Evolutionary conservation across 2,113 vertebrate genomes (phyloP), one percentile per base, ranked within the genome.

Genomic region (Gymnorhina tibicen): DNA sequence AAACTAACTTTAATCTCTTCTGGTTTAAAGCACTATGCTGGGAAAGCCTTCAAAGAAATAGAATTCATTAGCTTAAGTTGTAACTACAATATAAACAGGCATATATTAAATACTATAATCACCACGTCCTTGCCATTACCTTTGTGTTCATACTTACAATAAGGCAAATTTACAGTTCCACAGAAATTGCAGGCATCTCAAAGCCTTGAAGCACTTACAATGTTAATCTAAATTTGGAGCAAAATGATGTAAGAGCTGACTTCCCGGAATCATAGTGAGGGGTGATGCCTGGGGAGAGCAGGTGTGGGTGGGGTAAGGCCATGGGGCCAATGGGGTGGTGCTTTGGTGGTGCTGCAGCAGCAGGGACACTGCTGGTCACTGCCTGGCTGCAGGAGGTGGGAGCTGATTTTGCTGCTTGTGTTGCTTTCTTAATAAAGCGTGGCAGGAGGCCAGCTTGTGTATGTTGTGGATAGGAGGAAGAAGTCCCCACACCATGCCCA

Each of bases 1-100:
- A 97, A 95, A 89, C 30, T 12, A 62, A 77, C 30, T 81, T 94
- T 47, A 95, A 94, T 84, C 27, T 91, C 67, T 53, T 95, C 46
- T 58, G 37, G 23, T 90, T 94, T 91, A 94, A 94, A 94, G 52
- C 39, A 77, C 47, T 84, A 30, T 50, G 22, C 28, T 91, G 85
- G 82, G 68, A 87, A 91, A 94, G 64, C 33, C 70, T 91, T 88
- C 55, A 94, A 93, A 74, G 91, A 83, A 94, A 91, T 74, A 37
- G 46, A 91, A 95, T 93, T 93, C 46, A 93, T 95, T 93, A 89
- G 46, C 82, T 79, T 42, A 70, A 80, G 47, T 16, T 91, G 91
- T 59, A 91, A 72, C 55, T 70, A 56, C 63, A 89, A n/a, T 79
- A 83, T 88, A 91, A 96, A 77, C 87, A 89, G 64, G 39, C 85